These are phyloP conservation scores for Morus bassanus DNA, from an alignment of 2,797 vertebrate species.

Conservation along the genomic window DNA sequence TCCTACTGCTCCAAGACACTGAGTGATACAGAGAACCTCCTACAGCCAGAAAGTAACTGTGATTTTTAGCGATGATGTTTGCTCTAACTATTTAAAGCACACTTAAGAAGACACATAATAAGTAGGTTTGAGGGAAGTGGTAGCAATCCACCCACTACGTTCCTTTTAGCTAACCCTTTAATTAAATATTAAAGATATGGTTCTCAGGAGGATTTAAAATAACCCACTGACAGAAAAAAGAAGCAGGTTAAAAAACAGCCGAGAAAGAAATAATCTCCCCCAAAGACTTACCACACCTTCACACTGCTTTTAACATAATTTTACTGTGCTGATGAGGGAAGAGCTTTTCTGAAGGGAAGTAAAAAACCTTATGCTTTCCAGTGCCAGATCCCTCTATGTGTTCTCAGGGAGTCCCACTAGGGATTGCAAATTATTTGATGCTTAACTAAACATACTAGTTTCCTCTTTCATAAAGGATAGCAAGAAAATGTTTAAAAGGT, in stretches of 20 bases:
- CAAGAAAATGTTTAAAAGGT: not conserved
- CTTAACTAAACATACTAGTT: not conserved
- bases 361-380: not conserved
- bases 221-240: slow-evolving; percentile 37
- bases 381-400: not conserved
- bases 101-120: slow-evolving; percentile 60
- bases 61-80: slow-evolving; percentile 61
- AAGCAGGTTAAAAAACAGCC: slow-evolving; percentile 24
- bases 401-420: not conserved
- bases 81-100: slow-evolving; percentile 55
- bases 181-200: slow-evolving; percentile 61
- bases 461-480: not conserved
- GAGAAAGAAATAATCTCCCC: not conserved
- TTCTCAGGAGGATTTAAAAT: slow-evolving; percentile 63
- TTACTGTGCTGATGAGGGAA: not conserved
- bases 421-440: not conserved
- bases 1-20: slow-evolving; percentile 27
- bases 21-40: slow-evolving; percentile 54
- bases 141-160: slow-evolving; percentile 53
- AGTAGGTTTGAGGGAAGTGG: slow-evolving; percentile 63
- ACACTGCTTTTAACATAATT: not conserved
- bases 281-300: not conserved
- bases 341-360: not conserved
- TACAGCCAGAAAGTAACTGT: slow-evolving; percentile 53
- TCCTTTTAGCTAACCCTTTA: slow-evolving; percentile 61